Conservation (phyloP, 2,113 vertebrate genomes). For the Desmodus rotundus region DNA sequence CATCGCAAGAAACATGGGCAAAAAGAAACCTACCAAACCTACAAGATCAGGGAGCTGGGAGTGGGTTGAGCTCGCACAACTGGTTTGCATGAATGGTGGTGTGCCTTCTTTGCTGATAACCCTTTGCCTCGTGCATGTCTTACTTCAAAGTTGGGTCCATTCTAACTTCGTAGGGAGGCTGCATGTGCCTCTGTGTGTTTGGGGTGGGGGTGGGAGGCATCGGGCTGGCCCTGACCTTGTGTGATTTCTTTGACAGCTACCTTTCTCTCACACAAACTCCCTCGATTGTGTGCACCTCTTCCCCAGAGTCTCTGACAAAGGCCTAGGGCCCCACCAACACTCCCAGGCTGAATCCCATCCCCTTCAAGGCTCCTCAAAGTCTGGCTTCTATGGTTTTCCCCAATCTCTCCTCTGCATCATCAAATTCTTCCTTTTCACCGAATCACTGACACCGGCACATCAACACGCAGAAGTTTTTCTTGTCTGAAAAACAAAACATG, state of each 20-base stretch:
- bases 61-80: not conserved
- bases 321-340: rapidly evolving
- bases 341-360: not conserved
- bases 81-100: not conserved
- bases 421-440: not conserved
- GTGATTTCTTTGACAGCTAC: not conserved
- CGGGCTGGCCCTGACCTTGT: not conserved
- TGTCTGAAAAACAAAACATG: not conserved
- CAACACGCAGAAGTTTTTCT: not conserved
- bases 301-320: not conserved
- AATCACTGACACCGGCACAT: not conserved
- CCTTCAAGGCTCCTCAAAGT: not conserved
- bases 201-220: not conserved
- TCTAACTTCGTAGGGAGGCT: not conserved
- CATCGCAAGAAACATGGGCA: not conserved
- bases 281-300: not conserved
- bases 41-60: not conserved
- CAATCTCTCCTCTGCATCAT: not conserved
- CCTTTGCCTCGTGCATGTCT: not conserved
- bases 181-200: not conserved
- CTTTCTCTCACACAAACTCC: not conserved
- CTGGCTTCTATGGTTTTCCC: not conserved
- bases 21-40: not conserved
- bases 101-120: not conserved
- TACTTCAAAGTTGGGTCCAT: not conserved